Conservation (phyloP, 1,140 invertebrate species). For the Leucophenga varia region DNA sequence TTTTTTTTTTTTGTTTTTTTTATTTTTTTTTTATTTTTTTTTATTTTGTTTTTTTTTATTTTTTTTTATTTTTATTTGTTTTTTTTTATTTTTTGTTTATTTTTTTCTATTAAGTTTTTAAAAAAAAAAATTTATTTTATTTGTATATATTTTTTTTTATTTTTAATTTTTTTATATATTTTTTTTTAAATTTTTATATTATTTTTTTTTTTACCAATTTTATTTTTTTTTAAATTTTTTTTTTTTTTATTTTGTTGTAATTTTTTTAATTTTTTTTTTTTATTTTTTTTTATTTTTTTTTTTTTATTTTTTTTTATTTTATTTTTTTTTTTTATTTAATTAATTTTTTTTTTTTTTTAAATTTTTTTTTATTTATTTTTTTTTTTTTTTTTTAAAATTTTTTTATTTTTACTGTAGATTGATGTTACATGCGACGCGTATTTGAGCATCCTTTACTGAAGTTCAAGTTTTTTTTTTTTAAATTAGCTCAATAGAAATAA, state of each 20-base stretch:
- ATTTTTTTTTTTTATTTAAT: conserved; percentile 21
- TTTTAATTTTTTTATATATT: not conserved
- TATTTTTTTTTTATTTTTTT: too few relatives aligned
- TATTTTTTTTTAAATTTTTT: not conserved
- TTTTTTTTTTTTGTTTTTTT: too few relatives aligned
- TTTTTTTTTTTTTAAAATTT: conserved; percentile 22
- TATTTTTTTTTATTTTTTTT: conserved; percentile 4
- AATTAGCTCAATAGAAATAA: too few relatives aligned
- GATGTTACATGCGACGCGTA: too few relatives aligned
- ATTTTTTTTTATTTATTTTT: not conserved
- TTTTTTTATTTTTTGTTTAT: too few relatives aligned
- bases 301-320: conserved; percentile 19
- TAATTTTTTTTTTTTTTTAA: conserved; percentile 18
- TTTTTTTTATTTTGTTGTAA: conserved; percentile 4
- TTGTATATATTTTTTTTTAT: not conserved
- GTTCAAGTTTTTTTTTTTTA: too few relatives aligned
- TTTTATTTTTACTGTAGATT: conserved; percentile 36
- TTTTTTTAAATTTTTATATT: not conserved
- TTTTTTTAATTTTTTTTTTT: not conserved
- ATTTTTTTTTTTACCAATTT: not conserved
- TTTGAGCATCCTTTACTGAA: too few relatives aligned
- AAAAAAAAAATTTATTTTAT: conserved; percentile 1
- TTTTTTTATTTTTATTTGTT: too few relatives aligned
- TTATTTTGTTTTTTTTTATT: too few relatives aligned
- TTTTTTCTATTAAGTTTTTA: too few relatives aligned